Percentiles rank a stretch among this genome's conserved stretches.
Conservation (phyloP, 2,888 invertebrate species). For the Drosophila setosimentum region DNA sequence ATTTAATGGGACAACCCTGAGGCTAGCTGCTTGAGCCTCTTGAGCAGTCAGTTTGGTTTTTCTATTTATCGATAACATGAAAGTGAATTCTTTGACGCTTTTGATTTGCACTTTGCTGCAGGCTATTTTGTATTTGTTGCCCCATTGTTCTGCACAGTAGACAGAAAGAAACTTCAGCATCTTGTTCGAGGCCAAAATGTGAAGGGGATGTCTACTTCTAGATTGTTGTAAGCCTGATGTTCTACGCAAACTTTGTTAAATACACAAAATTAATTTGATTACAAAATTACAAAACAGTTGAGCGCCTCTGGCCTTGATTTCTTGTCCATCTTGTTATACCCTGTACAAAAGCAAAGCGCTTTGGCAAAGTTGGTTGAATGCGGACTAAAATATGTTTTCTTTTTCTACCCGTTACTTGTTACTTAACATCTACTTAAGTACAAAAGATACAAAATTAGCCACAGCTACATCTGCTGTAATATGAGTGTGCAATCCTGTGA, state of each 20-base stretch:
- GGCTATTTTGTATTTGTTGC: conserved; percentile 24
- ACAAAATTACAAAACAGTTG: conserved; percentile 60
- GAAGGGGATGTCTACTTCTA: conserved; percentile 17
- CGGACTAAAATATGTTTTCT: not conserved
- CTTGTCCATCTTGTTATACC: conserved; percentile 14
- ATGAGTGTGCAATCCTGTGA: not conserved
- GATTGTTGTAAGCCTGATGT: conserved; percentile 32
- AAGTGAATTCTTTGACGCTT: conserved; percentile 54
- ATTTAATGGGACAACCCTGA: conserved; percentile 53
- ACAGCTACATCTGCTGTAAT: too few species aligned
- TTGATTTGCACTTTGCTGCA: conserved; percentile 40
- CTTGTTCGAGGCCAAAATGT: not conserved
- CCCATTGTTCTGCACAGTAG: conserved; percentile 13
- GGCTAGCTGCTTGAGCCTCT: conserved; percentile 7
- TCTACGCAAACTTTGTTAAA: conserved; percentile 57
- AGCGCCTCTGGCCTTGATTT: conserved; percentile 42
- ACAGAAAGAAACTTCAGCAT: conserved; percentile 4
- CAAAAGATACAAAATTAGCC: not conserved
- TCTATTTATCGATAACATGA: conserved; percentile 28
- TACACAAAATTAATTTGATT: conserved; percentile 75
- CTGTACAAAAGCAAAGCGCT: not conserved
- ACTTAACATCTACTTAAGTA: not conserved
- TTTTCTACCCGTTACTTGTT: not conserved
- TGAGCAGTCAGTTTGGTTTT: conserved; percentile 16
- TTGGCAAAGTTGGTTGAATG: not conserved